Conservation (phyloP, 2,888 invertebrate genomes). For the Mycalesis mineus region DNA sequence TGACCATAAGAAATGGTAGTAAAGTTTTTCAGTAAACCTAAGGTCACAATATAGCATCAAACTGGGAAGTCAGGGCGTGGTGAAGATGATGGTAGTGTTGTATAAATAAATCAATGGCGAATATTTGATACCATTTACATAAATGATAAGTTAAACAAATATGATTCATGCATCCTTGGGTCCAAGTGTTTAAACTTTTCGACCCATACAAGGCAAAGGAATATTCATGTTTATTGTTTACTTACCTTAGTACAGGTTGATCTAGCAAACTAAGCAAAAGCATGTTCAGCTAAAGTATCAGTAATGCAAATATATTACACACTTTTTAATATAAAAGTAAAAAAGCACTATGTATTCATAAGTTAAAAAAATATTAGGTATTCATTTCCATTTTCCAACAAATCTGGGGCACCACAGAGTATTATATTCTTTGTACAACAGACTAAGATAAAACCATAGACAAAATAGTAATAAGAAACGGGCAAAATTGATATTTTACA, state of each 20-base stretch:
- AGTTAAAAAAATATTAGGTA: no score
- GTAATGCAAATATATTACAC: not conserved
- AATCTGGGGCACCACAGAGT: no score
- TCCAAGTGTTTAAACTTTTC: not conserved
- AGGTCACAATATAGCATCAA: not conserved
- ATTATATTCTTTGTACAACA: no score
- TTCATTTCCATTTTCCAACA: no score
- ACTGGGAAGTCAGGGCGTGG: not conserved
- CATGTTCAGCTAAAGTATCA: not conserved
- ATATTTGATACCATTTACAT: not conserved
- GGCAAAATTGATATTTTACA: no score
- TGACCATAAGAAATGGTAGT: no score
- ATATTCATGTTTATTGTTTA: not conserved
- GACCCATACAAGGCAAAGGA: not conserved
- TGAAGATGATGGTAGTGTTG: not conserved
- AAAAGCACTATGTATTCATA: no score
- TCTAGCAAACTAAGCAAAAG: not conserved
- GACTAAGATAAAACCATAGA: no score
- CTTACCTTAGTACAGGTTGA: not conserved
- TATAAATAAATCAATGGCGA: not conserved
- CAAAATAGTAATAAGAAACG: no score
- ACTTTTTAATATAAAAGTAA: not conserved
- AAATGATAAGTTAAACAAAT: not conserved
- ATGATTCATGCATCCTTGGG: slow-evolving; percentile 2
- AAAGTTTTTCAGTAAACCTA: no score